Base-by-base conservation (phyloP, 1,140 invertebrate genomes). In the Globodera ellingtonae region DNA sequence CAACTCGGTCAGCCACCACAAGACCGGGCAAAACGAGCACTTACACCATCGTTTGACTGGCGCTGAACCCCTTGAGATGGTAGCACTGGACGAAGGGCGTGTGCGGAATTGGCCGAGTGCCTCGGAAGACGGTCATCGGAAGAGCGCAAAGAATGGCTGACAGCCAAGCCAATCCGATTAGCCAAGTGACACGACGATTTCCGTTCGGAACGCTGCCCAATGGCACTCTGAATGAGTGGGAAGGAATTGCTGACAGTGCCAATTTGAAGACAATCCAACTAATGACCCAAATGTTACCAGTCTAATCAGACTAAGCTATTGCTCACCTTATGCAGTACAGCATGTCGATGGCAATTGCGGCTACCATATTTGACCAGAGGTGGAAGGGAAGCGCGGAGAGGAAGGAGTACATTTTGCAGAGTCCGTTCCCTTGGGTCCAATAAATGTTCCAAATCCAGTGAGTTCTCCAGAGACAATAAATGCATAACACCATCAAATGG, bases 261-360 rank as follows among this genome's bases (percentile, higher is more conserved):
- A 35, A 35, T 35, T 35, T 35, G 35, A 35, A 35, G 35, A 2
- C 35, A 35, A 35, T 35, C 35, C 35, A 52, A 9, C 6, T 52
- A 52, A 52, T 52, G 50, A 52, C 48, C 48, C 6, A 1, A 50
- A 50, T n/a, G n/a, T n/a, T n/a, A n/a, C 10, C 6, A 50, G 6
- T 10, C 48, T 10, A 50, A 50, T 50, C 48, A 50, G 48, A 0
- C 48, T 50, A 7, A 2, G 18, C 4, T 13, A 18, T 10, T 18
- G 75, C 82, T 79, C 76, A 86, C 86, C 77, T 70, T 52, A 87
- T 88, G 75, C 86, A 87, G 56, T 79, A 87, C 4, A 87, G 69
- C 86, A 87, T 87, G 74, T 87, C 86, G 69, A 87, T 80, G 73
- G 86, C 86, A 79, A 87, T 83, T n/a, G 86, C 86, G 13, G 86